Evolutionary conservation across 37 sponge, comb jelly and placozoan species (phyloP), one percentile per base, ranked within the genome.

Genomic region (Cliona cf. orientalis): DNA sequence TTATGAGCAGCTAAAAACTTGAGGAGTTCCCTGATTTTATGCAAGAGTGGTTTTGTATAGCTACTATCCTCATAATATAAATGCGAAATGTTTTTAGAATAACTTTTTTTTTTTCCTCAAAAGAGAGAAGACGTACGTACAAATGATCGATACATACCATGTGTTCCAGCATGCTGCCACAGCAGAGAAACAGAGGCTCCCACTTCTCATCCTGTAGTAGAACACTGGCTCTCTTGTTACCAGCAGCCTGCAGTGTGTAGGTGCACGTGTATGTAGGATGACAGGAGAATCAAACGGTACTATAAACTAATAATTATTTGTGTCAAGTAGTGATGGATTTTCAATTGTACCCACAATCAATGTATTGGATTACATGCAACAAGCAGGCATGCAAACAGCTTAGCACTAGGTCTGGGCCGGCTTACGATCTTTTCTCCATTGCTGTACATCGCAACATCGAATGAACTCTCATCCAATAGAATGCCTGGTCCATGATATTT

Each of bases 401-500:
- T 32, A 29, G 14, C 37, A 35, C 36, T 14, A 29, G 6, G 37
- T 3, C 4, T 4, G 12, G 5, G 34, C 21, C 19, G 11, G 19
- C 75, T 31, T 58, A 75, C 75, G 39, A 1, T 58, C 31, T 46
- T 77, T 29, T 62, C 64, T 63, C 78, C 78, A 43, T 64, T 64
- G 42, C 22, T 43, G 33, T 31, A 77, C 7, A 11, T 36, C 0
- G 78, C 40, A 28, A 38, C 62, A 31, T 77, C 34, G 34, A 37
- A 62, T 33, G 62, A 64, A 46, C 63, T 62, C 6, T 36, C 0
- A 9, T 69, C 67, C 19, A 86, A 67, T 23, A 86, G 59, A 39
- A 91, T 78, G 17, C 89, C 91, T 60, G 60, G 21, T 42, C 91
- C 91, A 59, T 86, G 77, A 58, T 66, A 58, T 29, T 23, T 67